A percentile compares a stretch with the other conserved stretches of the same genome.
phyloP scores from a whole-genome alignment of 2,113 vertebrate species.

The Pithys albifrons region DNA sequence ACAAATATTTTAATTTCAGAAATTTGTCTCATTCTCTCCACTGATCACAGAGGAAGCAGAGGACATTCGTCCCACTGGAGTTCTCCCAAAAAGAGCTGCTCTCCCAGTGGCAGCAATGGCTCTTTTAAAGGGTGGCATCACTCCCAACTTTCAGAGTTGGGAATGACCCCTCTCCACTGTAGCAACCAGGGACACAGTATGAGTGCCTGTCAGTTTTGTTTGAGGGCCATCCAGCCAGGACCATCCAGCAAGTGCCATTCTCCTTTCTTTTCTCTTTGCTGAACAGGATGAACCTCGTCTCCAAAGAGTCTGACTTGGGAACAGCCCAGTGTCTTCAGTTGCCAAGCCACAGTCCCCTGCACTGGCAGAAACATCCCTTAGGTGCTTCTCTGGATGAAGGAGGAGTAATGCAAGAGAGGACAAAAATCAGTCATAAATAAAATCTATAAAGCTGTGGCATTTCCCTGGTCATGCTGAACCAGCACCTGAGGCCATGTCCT shows the following conservation, averaged over 20 bases:
- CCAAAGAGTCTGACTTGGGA: background rate
- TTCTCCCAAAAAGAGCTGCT: background rate
- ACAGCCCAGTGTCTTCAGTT: rapidly evolving
- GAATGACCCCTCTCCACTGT: background rate
- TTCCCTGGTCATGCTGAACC: background rate
- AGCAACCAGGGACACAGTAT: background rate
- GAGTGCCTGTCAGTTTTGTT: background rate
- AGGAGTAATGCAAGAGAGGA: background rate
- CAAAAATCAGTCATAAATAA: background rate
- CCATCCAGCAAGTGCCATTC: background rate
- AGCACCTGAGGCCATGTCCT: background rate
- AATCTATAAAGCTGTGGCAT: background rate
- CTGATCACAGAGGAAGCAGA: background rate
- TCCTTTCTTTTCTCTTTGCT: background rate
- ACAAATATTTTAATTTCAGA: background rate
- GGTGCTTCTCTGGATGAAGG: background rate
- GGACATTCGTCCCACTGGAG: background rate
- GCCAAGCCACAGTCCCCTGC: background rate
- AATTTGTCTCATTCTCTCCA: background rate
- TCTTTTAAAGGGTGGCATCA: background rate
- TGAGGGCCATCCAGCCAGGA: background rate
- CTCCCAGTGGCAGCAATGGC: background rate
- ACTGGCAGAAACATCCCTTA: background rate
- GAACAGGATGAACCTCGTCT: background rate
- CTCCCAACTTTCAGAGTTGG: background rate